Base-by-base conservation (phyloP, 2,888 invertebrate genomes). In the Allophyes oxyacanthae region DNA sequence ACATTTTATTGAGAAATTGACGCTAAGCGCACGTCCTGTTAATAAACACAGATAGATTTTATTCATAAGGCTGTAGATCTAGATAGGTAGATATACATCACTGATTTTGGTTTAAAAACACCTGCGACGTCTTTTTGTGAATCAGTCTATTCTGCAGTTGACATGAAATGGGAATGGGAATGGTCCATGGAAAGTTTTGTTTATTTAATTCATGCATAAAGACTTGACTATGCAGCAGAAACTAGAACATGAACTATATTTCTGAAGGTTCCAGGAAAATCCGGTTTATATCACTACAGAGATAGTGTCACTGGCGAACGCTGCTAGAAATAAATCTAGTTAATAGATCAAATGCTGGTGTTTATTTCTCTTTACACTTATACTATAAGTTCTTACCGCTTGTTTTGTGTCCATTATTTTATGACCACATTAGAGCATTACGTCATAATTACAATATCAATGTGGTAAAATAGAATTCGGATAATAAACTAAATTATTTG, bases 191-290 rank as follows among this genome's bases (percentile, higher is more conserved):
- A 20, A 20, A 20, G 51, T 43, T 48, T 13, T 11, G 14, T 55
- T 46, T 30, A 15, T n/a, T 11, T 37, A 43, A 42, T 43, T 38
- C 32, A 28, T 33, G 45, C 38, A 43, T 20, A 53, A 26, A 34
- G 45, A 37, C n/a, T n/a, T n/a, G n/a, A n/a, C 33, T 7, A 37
- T 32, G 32, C 25, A 9, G 32, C 25, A 9, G 5, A 14, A 32
- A 55, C 45, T 49, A 45, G 42, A 58, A 52, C 49, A 45, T 49
- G 49, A 66, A 67, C 67, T 46, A 46, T 36, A 63, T 68, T 67
- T 38, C 2, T 45, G 40, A 20, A 40, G 14, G 32, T 62, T 68
- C 63, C 52, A 45, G 68, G 66, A 68, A 66, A 36, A 50, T 58
- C 45, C 32, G 48, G 51, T 57, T 63, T 20, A 20, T 20, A 20